These are phyloP conservation scores for Chrysopilus asiliformis DNA, from an alignment of 2,888 invertebrate species.

Conservation along the genomic window DNA sequence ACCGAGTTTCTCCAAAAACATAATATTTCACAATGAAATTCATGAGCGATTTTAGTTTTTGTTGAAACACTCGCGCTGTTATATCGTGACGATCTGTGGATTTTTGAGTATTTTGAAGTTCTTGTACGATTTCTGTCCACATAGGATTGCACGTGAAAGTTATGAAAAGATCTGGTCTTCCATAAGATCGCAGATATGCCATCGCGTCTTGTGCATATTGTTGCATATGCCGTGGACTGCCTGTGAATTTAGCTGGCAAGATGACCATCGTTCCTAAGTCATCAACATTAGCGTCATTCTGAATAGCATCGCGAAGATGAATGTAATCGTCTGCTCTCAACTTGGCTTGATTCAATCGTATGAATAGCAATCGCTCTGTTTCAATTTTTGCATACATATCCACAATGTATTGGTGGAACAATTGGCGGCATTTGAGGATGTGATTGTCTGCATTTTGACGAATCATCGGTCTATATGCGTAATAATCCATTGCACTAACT, in stretches of 20 bases:
- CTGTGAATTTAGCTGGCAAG: slow-evolving; percentile 9
- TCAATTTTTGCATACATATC: no score
- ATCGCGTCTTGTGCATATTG: slow-evolving; percentile 10
- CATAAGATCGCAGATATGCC: slow-evolving; percentile 7
- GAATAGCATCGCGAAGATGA: no score
- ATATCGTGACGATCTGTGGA: slow-evolving; percentile 10
- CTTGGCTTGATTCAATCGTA: no score
- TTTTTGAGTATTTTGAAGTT: slow-evolving; percentile 7
- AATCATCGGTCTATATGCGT: no score
- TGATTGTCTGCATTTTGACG: no score
- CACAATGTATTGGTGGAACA: not conserved
- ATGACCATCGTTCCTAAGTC: slow-evolving; percentile 8
- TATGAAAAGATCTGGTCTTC: slow-evolving; percentile 4
- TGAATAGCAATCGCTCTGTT: no score
- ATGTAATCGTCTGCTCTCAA: no score
- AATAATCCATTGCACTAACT: no score
- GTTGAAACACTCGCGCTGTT: slow-evolving; percentile 2
- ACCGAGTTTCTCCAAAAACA: no score
- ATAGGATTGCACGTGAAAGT: not conserved
- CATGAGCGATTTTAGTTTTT: slow-evolving; percentile 16
- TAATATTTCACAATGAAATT: slow-evolving; percentile 22
- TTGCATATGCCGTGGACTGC: slow-evolving; percentile 12
- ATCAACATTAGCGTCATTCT: slow-evolving; percentile 14
- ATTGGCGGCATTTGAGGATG: no score
- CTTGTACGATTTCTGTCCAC: not conserved